phyloP scores from a whole-genome alignment of 2,888 invertebrate species.

The Tinea pellionella region DNA sequence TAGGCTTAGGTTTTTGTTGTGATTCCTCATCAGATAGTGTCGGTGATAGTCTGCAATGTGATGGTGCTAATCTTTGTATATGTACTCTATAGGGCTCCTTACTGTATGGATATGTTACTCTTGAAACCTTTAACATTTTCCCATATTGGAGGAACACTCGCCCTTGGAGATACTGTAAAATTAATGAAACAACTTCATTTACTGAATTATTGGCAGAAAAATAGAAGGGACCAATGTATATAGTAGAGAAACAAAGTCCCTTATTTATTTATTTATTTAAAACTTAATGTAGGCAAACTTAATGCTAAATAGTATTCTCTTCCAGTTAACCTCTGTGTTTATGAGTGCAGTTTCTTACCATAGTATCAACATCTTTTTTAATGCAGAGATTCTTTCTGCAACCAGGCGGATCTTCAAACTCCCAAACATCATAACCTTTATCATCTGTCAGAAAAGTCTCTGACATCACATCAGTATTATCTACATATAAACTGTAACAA shows the following conservation, averaged over 20 bases:
- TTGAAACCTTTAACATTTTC: slow-evolving; percentile 74
- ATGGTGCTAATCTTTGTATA: slow-evolving; percentile 42
- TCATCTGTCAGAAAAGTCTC: slow-evolving; percentile 46
- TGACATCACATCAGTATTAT: slow-evolving; percentile 36
- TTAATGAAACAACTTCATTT: no score
- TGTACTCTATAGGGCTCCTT: slow-evolving; percentile 58
- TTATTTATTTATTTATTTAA: no score
- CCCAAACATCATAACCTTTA: slow-evolving; percentile 50
- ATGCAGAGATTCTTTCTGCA: slow-evolving; percentile 29
- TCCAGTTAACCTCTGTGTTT: no score
- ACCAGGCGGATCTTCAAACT: slow-evolving; percentile 43
- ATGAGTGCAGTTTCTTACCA: no score
- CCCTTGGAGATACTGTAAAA: slow-evolving; percentile 78
- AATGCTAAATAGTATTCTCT: no score
- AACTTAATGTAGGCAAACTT: no score
- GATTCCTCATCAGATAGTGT: slow-evolving; percentile 41
- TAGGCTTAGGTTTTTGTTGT: slow-evolving; percentile 35
- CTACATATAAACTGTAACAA: slow-evolving; percentile 41
- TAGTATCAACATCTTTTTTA: slow-evolving; percentile 43
- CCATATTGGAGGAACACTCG: slow-evolving; percentile 79
- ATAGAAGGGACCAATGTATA: no score
- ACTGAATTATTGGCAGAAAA: no score
- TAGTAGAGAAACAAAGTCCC: no score
- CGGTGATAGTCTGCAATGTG: slow-evolving; percentile 38
- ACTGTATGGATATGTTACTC: slow-evolving; percentile 65